A percentile compares a stretch with the other conserved stretches of the same genome.
These are phyloP conservation scores for Xestoiulus laeticollis DNA, from an alignment of 2,888 invertebrate species.

Conservation along the genomic window DNA sequence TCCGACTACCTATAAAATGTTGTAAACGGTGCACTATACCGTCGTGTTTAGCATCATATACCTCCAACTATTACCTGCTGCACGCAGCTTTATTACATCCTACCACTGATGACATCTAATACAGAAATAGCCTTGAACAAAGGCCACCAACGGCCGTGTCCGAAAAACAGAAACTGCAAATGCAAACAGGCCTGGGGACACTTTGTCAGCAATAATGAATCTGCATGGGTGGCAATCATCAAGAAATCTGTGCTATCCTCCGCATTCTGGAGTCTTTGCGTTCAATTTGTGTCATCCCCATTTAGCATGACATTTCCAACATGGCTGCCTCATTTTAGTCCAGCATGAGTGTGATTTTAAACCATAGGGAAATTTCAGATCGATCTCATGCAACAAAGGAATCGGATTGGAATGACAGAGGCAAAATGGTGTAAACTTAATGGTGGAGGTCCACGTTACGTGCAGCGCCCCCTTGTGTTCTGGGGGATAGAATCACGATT, in stretches of 20 bases:
- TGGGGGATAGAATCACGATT: no score
- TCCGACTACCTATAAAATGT: conserved; percentile 42
- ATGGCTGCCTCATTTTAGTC: no score
- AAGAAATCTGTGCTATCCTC: not conserved
- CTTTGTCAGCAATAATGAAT: not conserved
- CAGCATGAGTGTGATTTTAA: not conserved
- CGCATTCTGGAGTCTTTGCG: not conserved
- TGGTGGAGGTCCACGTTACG: no score
- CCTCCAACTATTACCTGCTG: conserved; percentile 34
- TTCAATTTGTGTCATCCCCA: not conserved
- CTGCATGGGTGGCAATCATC: not conserved
- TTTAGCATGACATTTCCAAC: no score
- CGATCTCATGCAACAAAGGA: not conserved
- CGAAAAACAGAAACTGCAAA: not conserved
- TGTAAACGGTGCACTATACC: conserved; percentile 47
- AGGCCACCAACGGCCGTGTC: not conserved
- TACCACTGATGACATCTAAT: not conserved
- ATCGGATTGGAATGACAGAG: not conserved
- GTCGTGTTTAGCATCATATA: conserved; percentile 42
- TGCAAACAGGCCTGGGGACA: not conserved
- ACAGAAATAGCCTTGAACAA: conserved; percentile 18
- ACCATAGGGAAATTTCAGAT: not conserved
- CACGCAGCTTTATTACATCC: not conserved
- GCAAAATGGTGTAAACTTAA: not conserved
- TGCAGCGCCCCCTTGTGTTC: no score